phyloP scores from a whole-genome alignment of 35 echinoderm and acorn worm genomes.

The Patiria miniata region DNA sequence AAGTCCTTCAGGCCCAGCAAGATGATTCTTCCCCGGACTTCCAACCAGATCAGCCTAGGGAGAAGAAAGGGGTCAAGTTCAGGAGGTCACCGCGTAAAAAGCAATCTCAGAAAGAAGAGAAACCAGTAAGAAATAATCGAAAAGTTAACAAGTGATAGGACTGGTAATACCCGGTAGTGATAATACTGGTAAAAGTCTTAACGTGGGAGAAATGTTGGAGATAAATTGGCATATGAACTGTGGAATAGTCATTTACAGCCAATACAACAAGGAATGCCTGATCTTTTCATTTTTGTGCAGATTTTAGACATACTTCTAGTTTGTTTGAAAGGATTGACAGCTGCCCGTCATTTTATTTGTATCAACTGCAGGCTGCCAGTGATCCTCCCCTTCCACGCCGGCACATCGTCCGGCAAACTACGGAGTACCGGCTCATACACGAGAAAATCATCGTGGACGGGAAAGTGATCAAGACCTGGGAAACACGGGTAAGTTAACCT shows the following conservation, averaged over 20 bases:
- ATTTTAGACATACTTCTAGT: too few relatives aligned
- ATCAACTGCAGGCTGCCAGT: background rate
- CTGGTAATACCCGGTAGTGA: too few relatives aligned
- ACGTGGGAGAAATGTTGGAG: too few relatives aligned
- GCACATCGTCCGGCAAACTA: too few relatives aligned
- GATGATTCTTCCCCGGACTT: conserved; percentile 5
- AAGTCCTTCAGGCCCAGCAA: background rate
- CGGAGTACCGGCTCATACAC: background rate
- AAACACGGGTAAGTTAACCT: background rate
- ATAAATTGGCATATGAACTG: too few relatives aligned
- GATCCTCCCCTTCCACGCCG: background rate
- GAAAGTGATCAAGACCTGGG: conserved; percentile 8
- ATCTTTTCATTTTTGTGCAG: too few relatives aligned
- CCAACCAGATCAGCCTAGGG: background rate
- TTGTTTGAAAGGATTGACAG: too few relatives aligned
- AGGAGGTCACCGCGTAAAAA: conserved; percentile 18
- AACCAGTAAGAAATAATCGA: background rate
- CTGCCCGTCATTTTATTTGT: too few relatives aligned
- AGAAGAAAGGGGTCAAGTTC: conserved; percentile 4
- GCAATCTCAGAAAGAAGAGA: background rate
- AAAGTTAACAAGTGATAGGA: background rate
- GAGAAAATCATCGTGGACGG: background rate
- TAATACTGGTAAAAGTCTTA: too few relatives aligned
- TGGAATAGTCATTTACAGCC: too few relatives aligned
- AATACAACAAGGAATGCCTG: too few relatives aligned